Conservation (phyloP, 2,888 invertebrate genomes). For the Synergus gifuensis region DNA sequence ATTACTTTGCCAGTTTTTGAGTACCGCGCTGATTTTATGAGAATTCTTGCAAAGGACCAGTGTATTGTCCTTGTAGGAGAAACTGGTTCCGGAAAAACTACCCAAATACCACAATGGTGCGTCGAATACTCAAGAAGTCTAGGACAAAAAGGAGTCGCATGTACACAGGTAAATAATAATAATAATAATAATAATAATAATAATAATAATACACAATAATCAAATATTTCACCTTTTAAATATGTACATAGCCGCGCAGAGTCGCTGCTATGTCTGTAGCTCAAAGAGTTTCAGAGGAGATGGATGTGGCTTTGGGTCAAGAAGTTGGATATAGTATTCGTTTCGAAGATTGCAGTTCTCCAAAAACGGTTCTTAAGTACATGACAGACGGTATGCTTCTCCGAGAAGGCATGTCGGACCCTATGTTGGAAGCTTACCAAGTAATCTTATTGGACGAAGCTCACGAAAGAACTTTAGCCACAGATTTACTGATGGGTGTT, state of each 20-base stretch:
- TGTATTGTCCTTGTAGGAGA: conserved; percentile 98
- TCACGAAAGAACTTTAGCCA: conserved; percentile 98
- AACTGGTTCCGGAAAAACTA: conserved; percentile 99
- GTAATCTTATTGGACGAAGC: conserved; percentile 98
- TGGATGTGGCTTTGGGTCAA: conserved; percentile 96
- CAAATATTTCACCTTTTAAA: too few relatives aligned
- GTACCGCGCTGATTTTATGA: conserved; percentile 97
- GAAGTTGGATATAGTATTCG: conserved; percentile 98
- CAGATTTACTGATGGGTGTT: conserved; percentile 99
- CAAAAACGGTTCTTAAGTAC: conserved; percentile 96
- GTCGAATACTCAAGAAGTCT: conserved; percentile 85
- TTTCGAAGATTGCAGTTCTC: conserved; percentile 98
- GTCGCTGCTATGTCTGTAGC: conserved; percentile 99
- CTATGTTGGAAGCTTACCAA: conserved; percentile 97
- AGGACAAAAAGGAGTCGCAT: conserved; percentile 91
- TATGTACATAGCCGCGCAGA: conserved; percentile 82
- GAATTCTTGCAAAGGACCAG: conserved; percentile 94
- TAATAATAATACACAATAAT: too few relatives aligned
- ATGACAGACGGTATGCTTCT: conserved; percentile 99
- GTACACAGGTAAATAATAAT: conserved; percentile 80
- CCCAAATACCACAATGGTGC: conserved; percentile 99
- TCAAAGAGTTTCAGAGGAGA: conserved; percentile 98
- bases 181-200: too few relatives aligned
- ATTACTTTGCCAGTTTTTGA: conserved; percentile 98
- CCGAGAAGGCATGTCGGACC: conserved; percentile 99